Base-by-base conservation (phyloP, 2,797 vertebrate species). In the Paedocypris micromegethes region DNA sequence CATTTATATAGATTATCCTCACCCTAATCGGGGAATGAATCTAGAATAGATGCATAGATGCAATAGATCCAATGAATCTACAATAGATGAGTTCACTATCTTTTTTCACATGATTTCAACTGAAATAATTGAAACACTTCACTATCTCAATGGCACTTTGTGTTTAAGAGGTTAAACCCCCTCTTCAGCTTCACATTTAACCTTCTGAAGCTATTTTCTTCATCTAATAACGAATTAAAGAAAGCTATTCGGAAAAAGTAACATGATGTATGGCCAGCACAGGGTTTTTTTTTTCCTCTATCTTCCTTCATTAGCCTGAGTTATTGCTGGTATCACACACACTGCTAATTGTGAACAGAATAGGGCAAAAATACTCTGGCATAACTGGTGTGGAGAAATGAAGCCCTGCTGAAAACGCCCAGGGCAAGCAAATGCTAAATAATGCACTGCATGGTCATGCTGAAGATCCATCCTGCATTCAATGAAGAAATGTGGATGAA, bases 341-440 rank as follows among this genome's bases (percentile, higher is more conserved):
- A 72, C 58, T 59, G 61, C 73, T 70, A 70, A 70, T 72, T 39
- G 55, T 9, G 45, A 72, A 73, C 68, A 75, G 61, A 74, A 67
- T 72, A 42, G 60, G 56, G 40, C 38, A 65, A 74, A 70, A 70
- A 48, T 42, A 39, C n/a, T 42, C 8, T 56, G 50, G 58, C 55
- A 74, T 45, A 51, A 72, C 58, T 50, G 68, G 4, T 50, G 55
- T 8, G 54, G 59, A 54, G 60, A 77, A 61, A 72, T 73, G 49
- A 41, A 40, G 9, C 59, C 40, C 1, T 7, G 55, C 23, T 70
- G 47, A 51, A 46, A 59, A 56, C n/a, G n/a, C 77, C 66, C 50
- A 5, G 50, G 60, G 75, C 60, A n/a, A 60, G 38, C 5, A 39
- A 62, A 51, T 38, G 40, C 58, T 50, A 68, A 62, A 57, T 52